A percentile compares a stretch with the other conserved stretches of the same genome.
Conservation (phyloP, 2,888 invertebrate species). For the Drosophila nigricruria region DNA sequence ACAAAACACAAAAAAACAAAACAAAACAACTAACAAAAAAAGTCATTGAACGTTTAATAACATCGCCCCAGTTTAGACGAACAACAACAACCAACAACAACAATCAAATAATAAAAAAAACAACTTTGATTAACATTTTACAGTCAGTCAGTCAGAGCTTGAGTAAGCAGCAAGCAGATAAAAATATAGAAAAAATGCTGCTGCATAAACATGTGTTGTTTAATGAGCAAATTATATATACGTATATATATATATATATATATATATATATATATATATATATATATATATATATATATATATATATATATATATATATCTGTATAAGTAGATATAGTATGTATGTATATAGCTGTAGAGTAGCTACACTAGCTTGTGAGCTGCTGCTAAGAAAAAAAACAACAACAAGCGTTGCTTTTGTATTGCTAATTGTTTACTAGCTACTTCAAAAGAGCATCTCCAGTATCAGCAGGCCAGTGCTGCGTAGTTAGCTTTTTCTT, state of each 20-base stretch:
- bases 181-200: conserved; percentile 42
- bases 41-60: conserved; percentile 75
- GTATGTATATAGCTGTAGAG: neutral
- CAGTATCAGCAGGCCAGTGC: neutral
- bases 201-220: conserved; percentile 50
- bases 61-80: conserved; percentile 64
- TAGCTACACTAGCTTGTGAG: conserved; percentile 1
- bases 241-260: neutral
- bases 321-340: neutral
- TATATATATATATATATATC: neutral
- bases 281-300: neutral
- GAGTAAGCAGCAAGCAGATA: conserved; percentile 15
- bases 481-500: neutral
- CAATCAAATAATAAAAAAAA: conserved; percentile 49
- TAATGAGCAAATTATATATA: conserved; percentile 44
- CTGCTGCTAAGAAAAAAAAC: conserved; percentile 6
- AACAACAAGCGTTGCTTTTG: conserved; percentile 31
- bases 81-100: conserved; percentile 33
- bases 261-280: neutral
- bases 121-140: conserved; percentile 59
- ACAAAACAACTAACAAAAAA: conserved; percentile 37
- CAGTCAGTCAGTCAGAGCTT: conserved; percentile 19
- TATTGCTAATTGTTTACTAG: conserved; percentile 37
- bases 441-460: conserved; percentile 34
- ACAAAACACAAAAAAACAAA: conserved; percentile 17